A percentile compares a stretch with the other conserved stretches of the same genome.
Evolutionary conservation across 92 coral and sea anemone genomes (phyloP).

Genomic region (Epizoanthus fatuus): DNA sequence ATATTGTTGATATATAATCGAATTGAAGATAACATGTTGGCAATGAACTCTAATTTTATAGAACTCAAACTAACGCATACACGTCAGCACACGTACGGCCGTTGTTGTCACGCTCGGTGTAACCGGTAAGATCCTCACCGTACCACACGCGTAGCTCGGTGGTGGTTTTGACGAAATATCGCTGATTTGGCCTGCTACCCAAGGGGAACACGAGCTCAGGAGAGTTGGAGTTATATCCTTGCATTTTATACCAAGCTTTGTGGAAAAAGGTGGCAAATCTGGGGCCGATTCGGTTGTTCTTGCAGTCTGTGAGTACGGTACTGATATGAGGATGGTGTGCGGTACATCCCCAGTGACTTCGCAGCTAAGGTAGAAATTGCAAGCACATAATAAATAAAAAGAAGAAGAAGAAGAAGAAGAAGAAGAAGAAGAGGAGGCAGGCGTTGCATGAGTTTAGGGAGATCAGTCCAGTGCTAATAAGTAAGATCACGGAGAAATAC

Average conservation of each 20-base stretch:
- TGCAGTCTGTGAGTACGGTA: neutral
- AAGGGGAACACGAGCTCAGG: neutral
- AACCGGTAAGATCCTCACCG: neutral
- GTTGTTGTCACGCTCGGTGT: neutral
- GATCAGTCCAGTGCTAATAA: too few species aligned
- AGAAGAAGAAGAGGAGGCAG: too few species aligned
- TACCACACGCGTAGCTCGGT: slow-evolving; percentile 4
- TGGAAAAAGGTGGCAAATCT: neutral
- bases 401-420: too few species aligned
- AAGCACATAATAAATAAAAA: too few species aligned
- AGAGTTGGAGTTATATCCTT: neutral
- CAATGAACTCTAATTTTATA: too few species aligned
- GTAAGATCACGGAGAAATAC: too few species aligned
- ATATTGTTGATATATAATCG: too few species aligned
- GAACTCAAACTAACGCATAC: neutral
- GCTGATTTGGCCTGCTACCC: neutral
- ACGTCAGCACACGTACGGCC: neutral
- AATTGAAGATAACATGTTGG: too few species aligned
- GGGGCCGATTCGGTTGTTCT: slow-evolving; percentile 11
- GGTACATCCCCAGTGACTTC: neutral
- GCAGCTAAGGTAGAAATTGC: too few species aligned
- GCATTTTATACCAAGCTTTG: slow-evolving; percentile 1
- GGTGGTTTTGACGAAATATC: neutral
- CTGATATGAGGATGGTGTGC: neutral
- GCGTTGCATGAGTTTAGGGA: too few species aligned